Evolutionary conservation across 2,888 invertebrate genomes (phyloP), one percentile per base, ranked within the genome.

Genomic region (Lithophane socia): DNA sequence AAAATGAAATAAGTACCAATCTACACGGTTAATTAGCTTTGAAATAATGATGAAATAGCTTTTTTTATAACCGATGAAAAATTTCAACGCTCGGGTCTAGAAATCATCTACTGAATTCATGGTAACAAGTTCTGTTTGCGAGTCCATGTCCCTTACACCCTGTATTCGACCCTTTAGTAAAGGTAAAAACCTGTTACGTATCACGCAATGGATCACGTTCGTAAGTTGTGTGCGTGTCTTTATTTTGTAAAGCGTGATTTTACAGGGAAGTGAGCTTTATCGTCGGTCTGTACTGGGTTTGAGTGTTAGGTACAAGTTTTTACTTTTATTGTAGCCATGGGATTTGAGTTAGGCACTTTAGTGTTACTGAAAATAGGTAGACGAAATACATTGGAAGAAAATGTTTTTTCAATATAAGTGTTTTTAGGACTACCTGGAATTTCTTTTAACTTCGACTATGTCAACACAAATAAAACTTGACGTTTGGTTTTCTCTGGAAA

Each of bases 141-240:
- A n/a, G 37, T 37, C n/a, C 10, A 54, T 54, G 16, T 54, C 37
- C 21, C 16, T 52, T n/a, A 54, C n/a, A 68, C 37, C 68, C 37
- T 68, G 54, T n/a, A 54, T 37, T 9, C n/a, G 16, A 54, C 37
- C 37, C 64, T 72, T 72, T 74, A 44, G 52, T 73, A 75, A 63
- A 71, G 60, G 24, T 83, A 37, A 66, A 72, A 85, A 84, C 81
- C 70, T 74, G 85, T 81, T 84, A 73, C 71, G 10, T 77, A 85
- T 85, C 83, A 74, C 61, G 77, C 85, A 83, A 74, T 68, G 73
- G 61, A 85, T 77, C 85, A 81, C 42, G 60, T 75, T 64, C 16
- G 56, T 56, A 58, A 60, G n/a, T 81, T 81, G 56, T 81, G 71
- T 85, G 64, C 56, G 37, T 81, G 71, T 49, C 56, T 73, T 84